phyloP scores from a whole-genome alignment of 2,113 vertebrate species.

The Zosterops pallidus region DNA sequence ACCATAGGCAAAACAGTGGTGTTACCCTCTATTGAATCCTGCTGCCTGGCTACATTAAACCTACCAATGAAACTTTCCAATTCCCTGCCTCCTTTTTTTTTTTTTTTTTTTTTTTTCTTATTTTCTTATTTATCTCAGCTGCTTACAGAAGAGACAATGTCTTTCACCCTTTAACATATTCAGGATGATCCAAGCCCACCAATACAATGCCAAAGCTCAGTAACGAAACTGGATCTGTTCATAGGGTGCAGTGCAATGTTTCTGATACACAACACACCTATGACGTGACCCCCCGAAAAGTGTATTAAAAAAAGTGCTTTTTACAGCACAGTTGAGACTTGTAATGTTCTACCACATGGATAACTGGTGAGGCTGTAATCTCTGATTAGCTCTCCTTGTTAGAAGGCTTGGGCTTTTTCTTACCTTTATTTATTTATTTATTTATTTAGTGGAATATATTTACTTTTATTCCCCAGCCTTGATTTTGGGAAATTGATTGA shows the following conservation, averaged over 20 bases:
- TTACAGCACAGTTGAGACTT: background rate
- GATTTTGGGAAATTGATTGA: background rate
- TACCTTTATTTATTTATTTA: background rate
- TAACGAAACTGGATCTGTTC: background rate
- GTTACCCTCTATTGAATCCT: background rate
- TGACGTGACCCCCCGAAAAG: background rate
- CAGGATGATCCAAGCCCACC: background rate
- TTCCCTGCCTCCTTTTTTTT: accelerated
- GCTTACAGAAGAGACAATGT: background rate
- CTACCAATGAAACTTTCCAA: background rate
- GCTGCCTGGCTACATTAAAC: background rate
- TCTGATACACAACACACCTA: background rate
- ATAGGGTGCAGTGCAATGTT: background rate
- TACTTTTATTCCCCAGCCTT: background rate
- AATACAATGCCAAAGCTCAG: background rate
- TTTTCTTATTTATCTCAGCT: background rate
- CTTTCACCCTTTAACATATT: background rate
- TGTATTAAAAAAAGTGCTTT: background rate
- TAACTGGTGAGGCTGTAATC: background rate
- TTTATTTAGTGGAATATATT: background rate
- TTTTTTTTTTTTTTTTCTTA: too few species aligned
- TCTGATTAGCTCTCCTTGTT: background rate
- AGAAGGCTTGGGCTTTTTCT: background rate
- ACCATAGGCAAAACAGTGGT: background rate
- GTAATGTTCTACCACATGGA: background rate